Percentiles rank a stretch among this genome's conserved stretches.
Conservation (phyloP, 2,113 vertebrate species). For the Elachura formosa region DNA sequence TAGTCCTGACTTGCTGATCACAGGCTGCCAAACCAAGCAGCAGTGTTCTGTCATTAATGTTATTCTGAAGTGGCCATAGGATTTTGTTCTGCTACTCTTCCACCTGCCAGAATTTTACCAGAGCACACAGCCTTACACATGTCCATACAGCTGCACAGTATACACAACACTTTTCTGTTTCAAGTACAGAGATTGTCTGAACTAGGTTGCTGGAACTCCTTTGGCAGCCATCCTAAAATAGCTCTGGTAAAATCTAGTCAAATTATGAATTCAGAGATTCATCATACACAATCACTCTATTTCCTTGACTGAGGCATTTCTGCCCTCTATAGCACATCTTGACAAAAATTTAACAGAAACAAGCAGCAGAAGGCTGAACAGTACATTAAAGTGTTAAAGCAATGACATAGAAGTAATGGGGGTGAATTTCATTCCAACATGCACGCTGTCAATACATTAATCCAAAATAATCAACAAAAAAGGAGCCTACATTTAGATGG, state of each 20-base stretch:
- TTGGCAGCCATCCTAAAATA: neutral
- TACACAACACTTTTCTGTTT: neutral
- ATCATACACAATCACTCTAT: neutral
- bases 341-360: neutral
- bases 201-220: neutral
- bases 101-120: neutral
- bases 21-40: neutral
- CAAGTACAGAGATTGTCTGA: neutral
- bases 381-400: neutral
- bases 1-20: neutral
- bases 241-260: neutral
- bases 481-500: neutral
- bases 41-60: rapidly evolving
- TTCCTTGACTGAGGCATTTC: neutral
- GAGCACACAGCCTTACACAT: neutral
- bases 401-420: neutral
- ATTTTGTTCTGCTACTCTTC: neutral
- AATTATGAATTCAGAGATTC: neutral
- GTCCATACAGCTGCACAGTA: neutral
- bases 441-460: neutral
- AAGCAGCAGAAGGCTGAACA: neutral
- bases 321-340: neutral
- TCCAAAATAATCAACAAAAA: neutral
- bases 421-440: neutral
- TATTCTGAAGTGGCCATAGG: neutral